Percentiles rank a stretch among this genome's conserved stretches.
Evolutionary conservation across 23 tunicate genomes (phyloP).

Genomic region (Oikopleura dioica): DNA sequence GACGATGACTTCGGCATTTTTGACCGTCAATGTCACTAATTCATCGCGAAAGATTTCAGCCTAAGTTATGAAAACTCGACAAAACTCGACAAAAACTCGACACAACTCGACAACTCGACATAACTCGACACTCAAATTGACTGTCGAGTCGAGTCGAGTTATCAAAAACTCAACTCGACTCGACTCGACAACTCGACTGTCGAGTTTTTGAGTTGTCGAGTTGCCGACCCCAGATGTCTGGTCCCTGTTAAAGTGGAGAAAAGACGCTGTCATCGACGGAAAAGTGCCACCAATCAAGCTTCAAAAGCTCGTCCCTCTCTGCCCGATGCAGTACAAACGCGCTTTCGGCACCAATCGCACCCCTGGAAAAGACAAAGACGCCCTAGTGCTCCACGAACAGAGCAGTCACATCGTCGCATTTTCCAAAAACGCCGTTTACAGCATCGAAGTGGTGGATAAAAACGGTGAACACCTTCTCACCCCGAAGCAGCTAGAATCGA

Average conservation of each 20-base stretch:
- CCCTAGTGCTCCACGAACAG: not conserved
- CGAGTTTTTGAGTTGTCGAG: no score
- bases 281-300: slow-evolving; percentile 10
- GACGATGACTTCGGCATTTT: no score
- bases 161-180: no score
- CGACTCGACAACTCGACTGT: no score
- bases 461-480: not conserved
- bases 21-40: no score
- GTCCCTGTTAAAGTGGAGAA: not conserved
- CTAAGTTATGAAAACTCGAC: no score
- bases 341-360: not conserved
- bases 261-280: not conserved
- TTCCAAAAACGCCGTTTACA: not conserved
- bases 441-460: not conserved
- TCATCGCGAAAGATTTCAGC: no score
- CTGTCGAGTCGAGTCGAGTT: no score
- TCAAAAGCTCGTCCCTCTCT: slow-evolving; percentile 5
- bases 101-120: no score
- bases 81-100: no score
- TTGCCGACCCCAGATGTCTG: no score
- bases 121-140: no score
- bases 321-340: not conserved
- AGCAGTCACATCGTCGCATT: not conserved
- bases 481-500: not conserved
- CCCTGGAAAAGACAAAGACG: not conserved